Percentiles rank a stretch among this genome's conserved stretches.
These are phyloP conservation scores for Meloidogyne chitwoodi DNA, from an alignment of 1,140 invertebrate species.

Conservation along the genomic window DNA sequence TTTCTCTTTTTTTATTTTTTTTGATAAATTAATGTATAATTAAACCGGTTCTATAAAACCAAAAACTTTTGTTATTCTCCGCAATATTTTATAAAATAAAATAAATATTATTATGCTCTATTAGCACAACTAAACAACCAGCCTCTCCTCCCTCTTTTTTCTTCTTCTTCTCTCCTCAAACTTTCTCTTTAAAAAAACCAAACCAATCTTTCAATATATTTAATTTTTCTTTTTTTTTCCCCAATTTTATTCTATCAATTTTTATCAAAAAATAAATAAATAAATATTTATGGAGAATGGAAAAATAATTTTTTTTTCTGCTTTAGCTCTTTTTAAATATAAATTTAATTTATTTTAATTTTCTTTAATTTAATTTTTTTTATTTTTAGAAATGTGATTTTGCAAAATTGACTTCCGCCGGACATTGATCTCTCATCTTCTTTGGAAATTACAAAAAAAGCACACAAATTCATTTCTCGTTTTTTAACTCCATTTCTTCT, in stretches of 20 bases:
- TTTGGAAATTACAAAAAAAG: background rate
- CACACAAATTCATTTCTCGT: background rate
- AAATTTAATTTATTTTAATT: background rate
- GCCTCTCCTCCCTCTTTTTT: background rate
- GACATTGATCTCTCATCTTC: conserved; percentile 7
- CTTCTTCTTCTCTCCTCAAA: background rate
- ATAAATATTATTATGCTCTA: background rate
- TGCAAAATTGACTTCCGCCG: conserved; percentile 25
- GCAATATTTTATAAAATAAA: background rate
- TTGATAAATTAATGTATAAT: no score
- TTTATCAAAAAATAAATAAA: background rate
- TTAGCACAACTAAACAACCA: background rate
- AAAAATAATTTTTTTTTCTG: no score
- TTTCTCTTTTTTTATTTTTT: background rate
- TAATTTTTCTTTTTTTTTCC: background rate
- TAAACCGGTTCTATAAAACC: background rate
- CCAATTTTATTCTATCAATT: conserved; percentile 10
- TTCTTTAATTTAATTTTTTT: background rate
- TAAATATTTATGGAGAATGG: no score
- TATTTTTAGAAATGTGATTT: conserved; percentile 21
- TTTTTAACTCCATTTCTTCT: conserved; percentile 18
- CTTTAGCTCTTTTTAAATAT: background rate
- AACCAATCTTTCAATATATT: background rate
- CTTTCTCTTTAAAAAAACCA: background rate
- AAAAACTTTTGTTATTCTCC: background rate